Evolutionary conservation across 2,888 invertebrate species (phyloP).

Genomic region (Habroteleia sp.): DNA sequence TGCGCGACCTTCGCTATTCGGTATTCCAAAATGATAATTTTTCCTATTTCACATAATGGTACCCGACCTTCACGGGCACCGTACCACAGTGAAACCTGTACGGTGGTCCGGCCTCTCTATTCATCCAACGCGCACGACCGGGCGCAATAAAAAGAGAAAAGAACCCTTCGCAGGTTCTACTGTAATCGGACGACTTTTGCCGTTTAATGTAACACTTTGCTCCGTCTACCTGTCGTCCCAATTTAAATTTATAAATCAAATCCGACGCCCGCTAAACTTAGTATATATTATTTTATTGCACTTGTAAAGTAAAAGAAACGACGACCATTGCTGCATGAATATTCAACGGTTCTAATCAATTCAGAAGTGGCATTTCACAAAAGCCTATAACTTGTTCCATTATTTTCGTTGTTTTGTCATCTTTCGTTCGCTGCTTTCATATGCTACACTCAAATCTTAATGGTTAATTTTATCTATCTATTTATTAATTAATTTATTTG

Average conservation of each 20-base stretch:
- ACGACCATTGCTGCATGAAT: conserved; percentile 19
- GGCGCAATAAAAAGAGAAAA: conserved; percentile 53
- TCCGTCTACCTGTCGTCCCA: conserved; percentile 13
- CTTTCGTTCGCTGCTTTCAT: not conserved
- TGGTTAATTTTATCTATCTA: too few species aligned
- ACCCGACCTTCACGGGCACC: conserved; percentile 42
- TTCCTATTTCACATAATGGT: conserved; percentile 58
- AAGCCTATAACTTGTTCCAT: conserved; percentile 13
- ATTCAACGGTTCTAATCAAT: conserved; percentile 29
- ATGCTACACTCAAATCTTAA: too few species aligned
- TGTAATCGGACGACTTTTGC: conserved; percentile 24
- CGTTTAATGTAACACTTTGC: conserved; percentile 33
- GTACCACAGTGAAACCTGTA: conserved; percentile 54
- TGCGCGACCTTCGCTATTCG: conserved; percentile 53
- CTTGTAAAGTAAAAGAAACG: conserved; percentile 9
- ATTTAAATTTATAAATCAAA: conserved; percentile 49
- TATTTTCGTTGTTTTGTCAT: conserved; percentile 1
- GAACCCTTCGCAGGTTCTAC: conserved; percentile 54
- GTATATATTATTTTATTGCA: conserved; percentile 31
- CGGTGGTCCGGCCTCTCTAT: conserved; percentile 49
- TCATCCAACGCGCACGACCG: conserved; percentile 46
- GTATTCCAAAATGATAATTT: conserved; percentile 61
- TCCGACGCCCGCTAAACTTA: conserved; percentile 2
- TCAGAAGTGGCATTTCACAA: conserved; percentile 27
- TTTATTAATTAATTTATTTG: too few species aligned